Conservation (phyloP, 92 coral and sea anemone genomes). For the Epizoanthus rinbou region DNA sequence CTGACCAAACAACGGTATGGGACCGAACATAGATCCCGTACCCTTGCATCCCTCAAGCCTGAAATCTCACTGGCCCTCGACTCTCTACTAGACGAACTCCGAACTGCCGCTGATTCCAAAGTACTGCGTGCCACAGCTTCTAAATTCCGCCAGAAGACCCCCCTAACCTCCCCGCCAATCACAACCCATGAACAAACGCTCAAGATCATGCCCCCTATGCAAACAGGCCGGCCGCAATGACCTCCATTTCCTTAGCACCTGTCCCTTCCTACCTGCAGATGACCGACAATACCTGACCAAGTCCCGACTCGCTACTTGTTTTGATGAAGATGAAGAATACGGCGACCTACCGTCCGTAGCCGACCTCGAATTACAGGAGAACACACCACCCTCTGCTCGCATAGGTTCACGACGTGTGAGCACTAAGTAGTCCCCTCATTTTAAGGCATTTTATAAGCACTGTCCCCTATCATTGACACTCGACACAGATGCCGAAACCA, state of each 20-base stretch:
- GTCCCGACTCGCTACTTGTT: background rate
- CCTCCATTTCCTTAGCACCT: background rate
- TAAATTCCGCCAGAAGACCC: background rate
- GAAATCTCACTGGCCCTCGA: no score
- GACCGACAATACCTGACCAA: conserved; percentile 1
- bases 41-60: no score
- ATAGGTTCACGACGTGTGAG: no score
- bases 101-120: conserved; percentile 22
- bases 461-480: conserved; percentile 4
- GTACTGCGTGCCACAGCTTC: background rate
- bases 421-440: no score
- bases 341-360: no score
- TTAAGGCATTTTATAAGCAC: no score
- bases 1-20: no score
- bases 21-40: no score
- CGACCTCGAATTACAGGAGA: no score
- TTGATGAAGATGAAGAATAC: background rate
- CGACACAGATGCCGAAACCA: conserved; percentile 35
- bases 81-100: no score
- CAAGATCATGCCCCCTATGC: background rate
- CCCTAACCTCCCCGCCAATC: background rate
- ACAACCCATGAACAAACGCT: background rate
- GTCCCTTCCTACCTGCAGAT: background rate
- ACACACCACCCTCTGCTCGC: no score
- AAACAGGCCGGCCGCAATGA: background rate